Evolutionary conservation across 2,113 vertebrate genomes (phyloP), one percentile per base, ranked within the genome.

Genomic region (mouse (Mus musculus)): DNA sequence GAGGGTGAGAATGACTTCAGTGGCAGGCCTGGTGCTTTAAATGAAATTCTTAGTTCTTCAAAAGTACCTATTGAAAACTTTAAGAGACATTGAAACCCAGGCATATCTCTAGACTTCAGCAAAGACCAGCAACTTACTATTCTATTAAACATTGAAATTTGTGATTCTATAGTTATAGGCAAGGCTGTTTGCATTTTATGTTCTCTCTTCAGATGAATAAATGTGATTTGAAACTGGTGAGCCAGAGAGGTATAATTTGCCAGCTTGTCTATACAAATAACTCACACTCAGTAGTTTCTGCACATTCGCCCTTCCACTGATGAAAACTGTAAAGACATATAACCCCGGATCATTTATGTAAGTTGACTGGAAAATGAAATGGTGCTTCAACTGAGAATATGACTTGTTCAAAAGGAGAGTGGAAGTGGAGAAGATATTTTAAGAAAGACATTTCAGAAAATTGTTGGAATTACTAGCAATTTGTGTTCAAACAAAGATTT

Each of bases 401-500:
- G 20, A 20, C 39, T 78, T 92, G 6, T 61, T 46, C 39, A 87
- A 26, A 93, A 91, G 36, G 19, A 84, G 22, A 8, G 26, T 6
- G 22, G 39, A 94, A 75, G 54, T 88, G 63, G 46, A 69, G 42
- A 92, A 76, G 61, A 85, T 2, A 88, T 16, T 73, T 49, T 87
- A 56, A 3, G 59, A 78, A 94, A 96, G 7, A 36, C 26, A 54
- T 92, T 95, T 93, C 46, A 75, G 77, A 85, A 95, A 77, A 86
- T 94, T 61, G 30, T n/a, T 82, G 88, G 19, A 91, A 71, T 14
- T 87, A 36, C n/a, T 81, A 88, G 52, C 30, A 89, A 36, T 77
- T 72, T 59, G n/a, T 54, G 86, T 90, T 94, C 59, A 91, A 82
- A 82, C 63, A 89, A 86, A 94, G 69, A 75, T 92, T 90, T 54